These are phyloP conservation scores for Zelleria hepariella DNA, from an alignment of 2,888 invertebrate species.

Conservation along the genomic window DNA sequence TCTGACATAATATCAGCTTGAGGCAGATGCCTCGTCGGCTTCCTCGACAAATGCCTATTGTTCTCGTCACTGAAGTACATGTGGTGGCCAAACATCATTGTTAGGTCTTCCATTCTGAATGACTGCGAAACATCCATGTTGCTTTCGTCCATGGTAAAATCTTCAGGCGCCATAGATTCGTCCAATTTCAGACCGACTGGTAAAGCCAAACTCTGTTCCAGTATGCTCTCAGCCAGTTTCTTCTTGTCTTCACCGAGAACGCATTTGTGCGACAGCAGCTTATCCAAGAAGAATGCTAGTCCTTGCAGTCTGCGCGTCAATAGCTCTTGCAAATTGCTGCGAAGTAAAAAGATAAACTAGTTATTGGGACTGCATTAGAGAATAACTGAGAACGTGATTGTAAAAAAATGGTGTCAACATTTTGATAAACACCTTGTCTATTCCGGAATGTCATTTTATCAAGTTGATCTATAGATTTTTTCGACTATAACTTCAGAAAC, in stretches of 20 bases:
- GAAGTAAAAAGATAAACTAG: conserved; percentile 19
- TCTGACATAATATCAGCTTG: conserved; percentile 68
- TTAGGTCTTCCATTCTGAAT: conserved; percentile 57
- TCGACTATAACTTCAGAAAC: too few relatives aligned
- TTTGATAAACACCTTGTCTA: too few relatives aligned
- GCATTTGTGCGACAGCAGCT: conserved; percentile 74
- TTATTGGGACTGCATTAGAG: background rate
- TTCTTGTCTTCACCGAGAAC: conserved; percentile 65
- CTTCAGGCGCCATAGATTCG: conserved; percentile 59
- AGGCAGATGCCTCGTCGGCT: conserved; percentile 31
- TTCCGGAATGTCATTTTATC: too few relatives aligned
- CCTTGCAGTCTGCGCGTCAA: conserved; percentile 76
- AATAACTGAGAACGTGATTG: background rate
- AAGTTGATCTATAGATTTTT: too few relatives aligned
- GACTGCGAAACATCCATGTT: conserved; percentile 57
- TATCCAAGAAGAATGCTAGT: conserved; percentile 75
- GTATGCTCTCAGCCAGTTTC: conserved; percentile 58
- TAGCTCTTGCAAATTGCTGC: conserved; percentile 61
- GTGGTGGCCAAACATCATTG: conserved; percentile 64
- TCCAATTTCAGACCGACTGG: conserved; percentile 62
- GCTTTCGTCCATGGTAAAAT: conserved; percentile 59
- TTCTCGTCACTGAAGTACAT: conserved; percentile 39
- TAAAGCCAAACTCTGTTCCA: conserved; percentile 62
- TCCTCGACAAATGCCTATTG: conserved; percentile 28
- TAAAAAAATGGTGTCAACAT: background rate